phyloP scores from a whole-genome alignment of 92 coral and sea anemone species.

The Bergia sp. region DNA sequence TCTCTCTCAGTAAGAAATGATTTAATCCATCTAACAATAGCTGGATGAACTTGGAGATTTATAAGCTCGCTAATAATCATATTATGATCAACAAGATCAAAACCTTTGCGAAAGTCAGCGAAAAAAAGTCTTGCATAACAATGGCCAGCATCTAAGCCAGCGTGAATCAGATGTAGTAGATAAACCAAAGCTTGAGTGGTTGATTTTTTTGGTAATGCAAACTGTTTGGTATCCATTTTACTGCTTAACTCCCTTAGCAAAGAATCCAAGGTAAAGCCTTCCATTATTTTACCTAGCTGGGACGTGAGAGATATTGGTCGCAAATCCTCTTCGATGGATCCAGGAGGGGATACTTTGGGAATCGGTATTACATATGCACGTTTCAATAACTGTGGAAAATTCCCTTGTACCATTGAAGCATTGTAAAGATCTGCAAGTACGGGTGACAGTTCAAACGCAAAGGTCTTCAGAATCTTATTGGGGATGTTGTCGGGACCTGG shows the following conservation, averaged over 20 bases:
- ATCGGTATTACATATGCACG: constrained; percentile 9
- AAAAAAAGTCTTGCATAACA: constrained; percentile 28
- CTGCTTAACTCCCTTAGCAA: not conserved
- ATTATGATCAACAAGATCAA: constrained; percentile 46
- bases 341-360: constrained; percentile 19
- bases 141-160: constrained; percentile 15
- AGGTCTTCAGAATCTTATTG: constrained; percentile 37
- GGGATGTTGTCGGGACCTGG: constrained; percentile 36
- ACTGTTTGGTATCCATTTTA: constrained; percentile 5
- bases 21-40: too few species aligned
- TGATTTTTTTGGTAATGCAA: not conserved
- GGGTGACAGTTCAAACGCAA: constrained; percentile 20
- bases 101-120: constrained; percentile 45
- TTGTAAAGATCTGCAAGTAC: constrained; percentile 23
- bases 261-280: constrained; percentile 22
- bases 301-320: constrained; percentile 22
- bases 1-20: too few species aligned
- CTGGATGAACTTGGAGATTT: too few species aligned
- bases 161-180: constrained; percentile 17
- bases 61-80: constrained; percentile 1
- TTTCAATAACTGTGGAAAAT: constrained; percentile 2
- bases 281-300: constrained; percentile 7
- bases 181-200: constrained; percentile 42
- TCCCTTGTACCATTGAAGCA: constrained; percentile 17
- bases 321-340: constrained; percentile 33